These are phyloP conservation scores for Pycnonotus jocosus DNA, from an alignment of 2,113 vertebrate species.

Conservation along the genomic window DNA sequence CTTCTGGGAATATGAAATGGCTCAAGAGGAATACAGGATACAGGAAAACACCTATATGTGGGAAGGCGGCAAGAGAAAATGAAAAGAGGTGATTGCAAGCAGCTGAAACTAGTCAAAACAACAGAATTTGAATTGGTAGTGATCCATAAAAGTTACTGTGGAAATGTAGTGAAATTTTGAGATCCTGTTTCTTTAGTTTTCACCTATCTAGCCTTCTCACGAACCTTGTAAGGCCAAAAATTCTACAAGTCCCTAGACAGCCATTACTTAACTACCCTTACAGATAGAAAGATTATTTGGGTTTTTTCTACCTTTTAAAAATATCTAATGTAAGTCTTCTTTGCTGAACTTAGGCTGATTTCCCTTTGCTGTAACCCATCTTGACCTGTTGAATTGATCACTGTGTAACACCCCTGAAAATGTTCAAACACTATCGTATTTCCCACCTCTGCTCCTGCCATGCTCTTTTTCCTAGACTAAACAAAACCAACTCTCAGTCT, in stretches of 20 bases:
- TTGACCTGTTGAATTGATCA: background rate
- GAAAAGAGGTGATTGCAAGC: background rate
- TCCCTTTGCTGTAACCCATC: background rate
- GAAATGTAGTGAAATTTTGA: background rate
- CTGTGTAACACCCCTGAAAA: background rate
- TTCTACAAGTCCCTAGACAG: background rate
- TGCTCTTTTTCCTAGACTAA: conserved; percentile 24
- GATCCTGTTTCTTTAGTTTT: background rate
- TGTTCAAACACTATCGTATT: background rate
- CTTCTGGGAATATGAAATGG: background rate
- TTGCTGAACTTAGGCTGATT: background rate
- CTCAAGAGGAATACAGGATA: background rate
- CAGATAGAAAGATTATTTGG: background rate
- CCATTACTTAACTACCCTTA: background rate
- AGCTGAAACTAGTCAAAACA: background rate
- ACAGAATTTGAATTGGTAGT: background rate
- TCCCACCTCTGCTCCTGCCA: background rate
- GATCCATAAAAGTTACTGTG: background rate
- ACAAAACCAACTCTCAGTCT: background rate
- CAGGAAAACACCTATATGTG: background rate
- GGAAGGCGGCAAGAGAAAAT: background rate
- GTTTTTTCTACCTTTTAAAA: background rate
- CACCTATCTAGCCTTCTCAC: background rate
- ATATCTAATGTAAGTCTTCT: background rate
- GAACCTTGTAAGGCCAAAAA: background rate